Evolutionary conservation across 2,797 vertebrate genomes (phyloP).

Genomic region (Urocyon cinereoargenteus): DNA sequence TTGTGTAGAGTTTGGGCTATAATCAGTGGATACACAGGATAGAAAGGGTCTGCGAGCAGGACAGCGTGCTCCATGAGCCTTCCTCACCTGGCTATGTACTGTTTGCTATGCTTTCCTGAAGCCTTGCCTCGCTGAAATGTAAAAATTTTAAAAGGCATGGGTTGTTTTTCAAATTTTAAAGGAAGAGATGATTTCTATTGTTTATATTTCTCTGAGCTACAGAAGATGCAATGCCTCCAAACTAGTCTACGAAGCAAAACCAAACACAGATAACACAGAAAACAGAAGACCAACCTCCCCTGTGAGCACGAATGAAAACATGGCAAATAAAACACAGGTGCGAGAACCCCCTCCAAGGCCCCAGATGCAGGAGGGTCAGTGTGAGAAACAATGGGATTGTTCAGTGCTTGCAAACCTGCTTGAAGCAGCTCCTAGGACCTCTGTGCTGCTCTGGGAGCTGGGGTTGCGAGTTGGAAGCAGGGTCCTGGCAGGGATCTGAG

Average conservation of each 20-base stretch:
- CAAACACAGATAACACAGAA: background rate
- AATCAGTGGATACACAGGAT: background rate
- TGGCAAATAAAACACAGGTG: background rate
- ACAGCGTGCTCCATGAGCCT: background rate
- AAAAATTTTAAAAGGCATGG: background rate
- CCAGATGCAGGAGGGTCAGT: rapidly evolving
- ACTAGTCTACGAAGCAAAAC: background rate
- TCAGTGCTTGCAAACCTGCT: background rate
- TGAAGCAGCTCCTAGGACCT: background rate
- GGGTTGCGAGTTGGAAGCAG: no score
- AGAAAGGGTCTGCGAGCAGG: background rate
- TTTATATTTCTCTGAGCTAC: background rate
- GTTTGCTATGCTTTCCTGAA: background rate
- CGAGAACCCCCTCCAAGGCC: no score
- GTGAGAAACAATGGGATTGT: background rate
- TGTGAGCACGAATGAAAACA: background rate
- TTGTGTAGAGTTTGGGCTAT: background rate
- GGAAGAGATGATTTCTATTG: background rate
- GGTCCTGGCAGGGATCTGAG: background rate
- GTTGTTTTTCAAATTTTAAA: background rate
- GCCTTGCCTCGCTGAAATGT: background rate
- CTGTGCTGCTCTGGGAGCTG: rapidly evolving
- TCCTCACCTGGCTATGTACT: background rate
- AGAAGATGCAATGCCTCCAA: background rate
- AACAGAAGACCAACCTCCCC: background rate